Evolutionary conservation across 2,113 vertebrate species (phyloP), one percentile per base, ranked within the genome.

Genomic region (Tachysurus fulvidraco): DNA sequence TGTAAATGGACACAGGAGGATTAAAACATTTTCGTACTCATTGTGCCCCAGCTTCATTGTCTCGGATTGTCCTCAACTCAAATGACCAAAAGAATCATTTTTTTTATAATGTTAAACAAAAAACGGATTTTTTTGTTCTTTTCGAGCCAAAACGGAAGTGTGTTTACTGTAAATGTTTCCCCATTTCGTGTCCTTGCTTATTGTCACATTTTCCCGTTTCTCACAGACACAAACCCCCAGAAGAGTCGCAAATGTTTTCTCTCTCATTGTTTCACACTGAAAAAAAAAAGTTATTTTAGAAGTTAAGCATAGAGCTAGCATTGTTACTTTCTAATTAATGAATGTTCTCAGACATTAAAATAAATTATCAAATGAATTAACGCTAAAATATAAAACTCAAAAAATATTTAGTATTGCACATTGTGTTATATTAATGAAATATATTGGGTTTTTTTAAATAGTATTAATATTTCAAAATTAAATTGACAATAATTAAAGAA

Each of bases 11-110:
- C 91, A 90, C 89, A 0, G 23, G 90, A 91, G 92, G 91, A 91
- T 90, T 88, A 28, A 91, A 50, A 12, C 83, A 83, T 89, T 86
- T 91, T 91, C 90, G 93, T 93, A 87, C 90, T 87, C 89, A 82
- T 95, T 95, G 93, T 93, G 82, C 93, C 91, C 19, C 89, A 85
- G 89, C 89, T 86, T 93, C 91, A 94, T 95, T 95, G 94, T 95
- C 93, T 93, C 94, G 92, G 93, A 89, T 92, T 91, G 89, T 81
- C 83, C 86, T 91, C 86, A 87, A 81, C 54, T 91, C 46, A 85
- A 92, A 93, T 92, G 89, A 92, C 91, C 90, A 88, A 93, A 95
- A 93, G 92, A 93, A 89, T 93, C n/a, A 74, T 36, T 59, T 14
- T 23, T 9, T 62, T 46, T 12, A 52, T 93, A 93, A 84, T 88